Evolutionary conservation across 2,888 invertebrate species (phyloP).

Genomic region (Tanypteryx hageni): DNA sequence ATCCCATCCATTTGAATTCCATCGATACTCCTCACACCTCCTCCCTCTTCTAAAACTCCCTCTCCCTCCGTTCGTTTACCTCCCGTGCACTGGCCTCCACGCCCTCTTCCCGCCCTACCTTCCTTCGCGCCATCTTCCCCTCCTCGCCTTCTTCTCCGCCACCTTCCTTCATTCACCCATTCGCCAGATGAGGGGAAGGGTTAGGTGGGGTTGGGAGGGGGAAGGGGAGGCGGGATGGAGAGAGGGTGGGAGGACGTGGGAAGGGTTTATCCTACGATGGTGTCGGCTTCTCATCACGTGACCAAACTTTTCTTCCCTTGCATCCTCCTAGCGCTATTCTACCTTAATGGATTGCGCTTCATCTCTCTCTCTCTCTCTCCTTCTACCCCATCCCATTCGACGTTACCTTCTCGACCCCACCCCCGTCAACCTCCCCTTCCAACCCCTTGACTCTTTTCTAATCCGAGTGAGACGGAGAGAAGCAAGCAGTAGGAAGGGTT

Average conservation of each 20-base stretch:
- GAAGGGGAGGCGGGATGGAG: neutral
- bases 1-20: neutral
- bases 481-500: neutral
- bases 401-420: too few relatives aligned
- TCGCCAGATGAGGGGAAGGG: neutral
- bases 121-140: neutral
- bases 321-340: neutral
- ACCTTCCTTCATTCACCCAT: constrained; percentile 30
- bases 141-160: neutral
- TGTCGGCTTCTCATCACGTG: neutral
- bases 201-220: neutral
- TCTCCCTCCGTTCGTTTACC: constrained; percentile 34
- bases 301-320: neutral
- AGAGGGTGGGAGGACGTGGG: too few relatives aligned
- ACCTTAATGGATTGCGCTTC: neutral
- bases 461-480: neutral
- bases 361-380: neutral
- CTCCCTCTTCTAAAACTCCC: neutral
- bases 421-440: neutral
- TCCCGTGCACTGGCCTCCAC: neutral
- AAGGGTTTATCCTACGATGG: neutral
- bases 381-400: too few relatives aligned
- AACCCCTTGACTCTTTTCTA: neutral
- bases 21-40: neutral
- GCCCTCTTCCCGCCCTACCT: neutral